Evolutionary conservation across 1,140 invertebrate genomes (phyloP), one percentile per base, ranked within the genome.

Genomic region (Drosophila rhopaloa): DNA sequence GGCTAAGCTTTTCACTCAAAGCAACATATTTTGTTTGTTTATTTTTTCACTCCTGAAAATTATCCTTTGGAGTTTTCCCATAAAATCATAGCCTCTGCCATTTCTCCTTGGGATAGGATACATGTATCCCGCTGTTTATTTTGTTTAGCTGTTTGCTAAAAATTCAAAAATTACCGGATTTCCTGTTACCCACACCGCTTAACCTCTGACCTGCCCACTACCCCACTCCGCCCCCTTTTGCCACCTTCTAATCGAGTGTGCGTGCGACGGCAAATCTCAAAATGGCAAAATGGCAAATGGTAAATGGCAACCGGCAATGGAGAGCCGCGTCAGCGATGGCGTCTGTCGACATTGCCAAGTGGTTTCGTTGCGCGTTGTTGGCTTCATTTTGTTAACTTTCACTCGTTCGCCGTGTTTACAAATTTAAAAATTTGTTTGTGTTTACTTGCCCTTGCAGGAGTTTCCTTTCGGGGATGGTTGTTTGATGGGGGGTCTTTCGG

Each of bases 401-500:
- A 51, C 66, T 86, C 79, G 76, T 89, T 83, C 65, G 84, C 63
- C 73, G 60, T 88, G 84, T 89, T 88, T 89, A 88, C 83, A 88
- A 88, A 88, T 88, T 88, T 84, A 74, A 89, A 83, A 88, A 88
- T 88, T 89, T 88, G 84, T 89, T 88, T 89, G 71, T 82, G 79
- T 86, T 86, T 72, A 72, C 82, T 82, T 76, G 62, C 56, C 76
- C 79, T 62, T 74, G 54, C 35, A 47, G 51, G 16, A 32, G 29
- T 27, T 19, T 11, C 14, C 3, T 44, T 11, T 27, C 16, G 35
- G 46, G 40, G 13, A 50, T 14, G 14, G 29, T 2, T 32, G 29
- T 32, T 7, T 32, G 29, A 32, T 14, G 40, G 10, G 47, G 41
- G 41, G 35, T 27, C 50, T 32, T 32, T 32, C 1, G 19, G 40